Evolutionary conservation across 2,888 invertebrate genomes (phyloP), one percentile per base, ranked within the genome.

Genomic region (Pyrochroa serraticornis): DNA sequence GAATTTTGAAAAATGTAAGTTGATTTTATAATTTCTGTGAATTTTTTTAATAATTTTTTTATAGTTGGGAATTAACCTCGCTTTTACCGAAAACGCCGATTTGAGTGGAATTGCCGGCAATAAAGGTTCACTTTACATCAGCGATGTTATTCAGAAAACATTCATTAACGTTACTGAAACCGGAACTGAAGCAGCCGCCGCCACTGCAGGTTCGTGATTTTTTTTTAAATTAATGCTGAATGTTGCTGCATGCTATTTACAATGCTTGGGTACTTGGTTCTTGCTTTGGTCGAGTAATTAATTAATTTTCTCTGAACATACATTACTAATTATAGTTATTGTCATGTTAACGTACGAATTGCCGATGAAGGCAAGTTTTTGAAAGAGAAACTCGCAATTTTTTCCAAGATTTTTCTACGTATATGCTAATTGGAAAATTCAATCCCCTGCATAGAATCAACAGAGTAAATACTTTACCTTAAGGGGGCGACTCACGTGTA

Each of bases 131-230:
- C 58, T 77, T 10, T 62, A 49, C 30, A 71, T 79, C 7, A 69
- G 69, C 43, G 63, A 71, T 9, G 75, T 78, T 3, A 46, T 77
- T 7, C 78, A 78, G 56, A 77, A 78, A 62, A 71, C 76, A 3
- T 77, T 75, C 58, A 77, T 79, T 31, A 75, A 77, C 45, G 74
- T 78, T 0, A 75, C 75, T 13, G 77, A 77, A 65, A 65, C 63
- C 35, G 78, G 77, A 7, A 76, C 76, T 8, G 76, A 77, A 68
- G 78, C 78, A 13, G 77, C 77, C n/a, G 76, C 77, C 10, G 75
- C 76, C 1, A 77, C 77, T 31, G 73, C 71, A 64, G 72, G 75
- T 75, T 39, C 13, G 10, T 39, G 39, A 39, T 39, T 13, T 9
- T 6, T 9, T 12, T 3, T 7, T 9, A 12, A 12, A 12, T 13